phyloP scores from a whole-genome alignment of 2,888 invertebrate genomes.

The Hyppa rectilinea region DNA sequence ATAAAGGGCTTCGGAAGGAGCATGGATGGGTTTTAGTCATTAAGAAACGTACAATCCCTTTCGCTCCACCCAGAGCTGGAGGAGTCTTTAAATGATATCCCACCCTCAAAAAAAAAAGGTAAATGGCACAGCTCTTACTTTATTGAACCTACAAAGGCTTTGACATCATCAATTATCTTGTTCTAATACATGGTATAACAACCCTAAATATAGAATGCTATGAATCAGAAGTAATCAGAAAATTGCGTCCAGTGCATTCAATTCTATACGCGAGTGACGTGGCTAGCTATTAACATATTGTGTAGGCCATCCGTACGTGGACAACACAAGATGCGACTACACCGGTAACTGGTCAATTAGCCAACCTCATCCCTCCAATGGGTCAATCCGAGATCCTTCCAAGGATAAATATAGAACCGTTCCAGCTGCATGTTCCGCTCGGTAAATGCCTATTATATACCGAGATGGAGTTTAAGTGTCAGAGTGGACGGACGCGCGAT shows the following conservation, averaged over 20 bases:
- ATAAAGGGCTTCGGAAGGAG: no score
- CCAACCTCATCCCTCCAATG: slow-evolving; percentile 81
- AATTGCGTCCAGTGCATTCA: slow-evolving; percentile 45
- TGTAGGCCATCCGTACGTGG: slow-evolving; percentile 49
- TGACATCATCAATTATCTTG: neutral
- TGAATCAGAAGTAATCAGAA: slow-evolving; percentile 38
- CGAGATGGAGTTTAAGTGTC: slow-evolving; percentile 81
- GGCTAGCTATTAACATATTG: slow-evolving; percentile 53
- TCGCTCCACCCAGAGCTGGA: no score
- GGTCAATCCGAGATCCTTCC: slow-evolving; percentile 80
- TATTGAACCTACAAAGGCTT: neutral
- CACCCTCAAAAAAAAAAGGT: no score
- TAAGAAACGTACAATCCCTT: no score
- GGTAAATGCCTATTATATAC: slow-evolving; percentile 79
- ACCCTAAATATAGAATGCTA: slow-evolving; percentile 33
- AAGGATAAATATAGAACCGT: slow-evolving; percentile 84
- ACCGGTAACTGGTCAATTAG: slow-evolving; percentile 83
- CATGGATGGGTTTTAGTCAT: no score
- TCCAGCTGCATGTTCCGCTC: slow-evolving; percentile 79
- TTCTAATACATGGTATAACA: slow-evolving; percentile 16
- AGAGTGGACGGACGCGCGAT: slow-evolving; percentile 77
- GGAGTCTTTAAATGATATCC: no score
- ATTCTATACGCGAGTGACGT: slow-evolving; percentile 37
- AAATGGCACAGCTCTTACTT: neutral
- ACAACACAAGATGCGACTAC: slow-evolving; percentile 65